Evolutionary conservation across 2,888 invertebrate species (phyloP).

Genomic region (Epiblema foenella): DNA sequence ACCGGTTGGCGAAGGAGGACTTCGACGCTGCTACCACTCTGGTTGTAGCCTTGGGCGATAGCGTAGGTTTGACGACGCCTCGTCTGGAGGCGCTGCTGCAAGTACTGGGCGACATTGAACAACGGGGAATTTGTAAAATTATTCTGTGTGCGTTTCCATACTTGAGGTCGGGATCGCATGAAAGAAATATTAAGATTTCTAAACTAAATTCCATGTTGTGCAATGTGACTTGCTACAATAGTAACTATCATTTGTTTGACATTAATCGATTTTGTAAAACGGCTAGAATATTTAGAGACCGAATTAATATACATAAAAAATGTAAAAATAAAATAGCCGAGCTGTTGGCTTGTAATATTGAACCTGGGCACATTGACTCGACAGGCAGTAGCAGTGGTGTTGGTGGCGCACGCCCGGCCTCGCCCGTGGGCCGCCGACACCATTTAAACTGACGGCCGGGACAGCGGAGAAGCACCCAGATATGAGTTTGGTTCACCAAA

Average conservation of each 20-base stretch:
- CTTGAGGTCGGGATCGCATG: neutral
- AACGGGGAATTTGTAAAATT: slow-evolving; percentile 1
- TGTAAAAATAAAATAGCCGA: no score
- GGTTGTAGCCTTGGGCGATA: no score
- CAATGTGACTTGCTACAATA: neutral
- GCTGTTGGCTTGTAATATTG: no score
- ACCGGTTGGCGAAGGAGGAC: no score
- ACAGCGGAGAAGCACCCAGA: slow-evolving; percentile 2
- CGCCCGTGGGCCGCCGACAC: neutral
- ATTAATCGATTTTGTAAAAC: neutral
- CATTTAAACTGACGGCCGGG: slow-evolving; percentile 7
- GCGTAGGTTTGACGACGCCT: no score
- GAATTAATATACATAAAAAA: neutral
- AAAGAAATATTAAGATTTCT: neutral
- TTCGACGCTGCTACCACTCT: no score
- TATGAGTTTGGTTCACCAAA: slow-evolving; percentile 1
- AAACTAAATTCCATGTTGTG: neutral
- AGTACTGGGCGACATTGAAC: neutral
- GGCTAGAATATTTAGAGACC: neutral
- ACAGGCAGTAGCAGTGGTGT: neutral
- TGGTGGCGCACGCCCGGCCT: neutral
- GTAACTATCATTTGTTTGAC: neutral
- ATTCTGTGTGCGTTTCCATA: slow-evolving; percentile 7
- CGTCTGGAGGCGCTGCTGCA: no score
- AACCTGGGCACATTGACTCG: slow-evolving; percentile 10